Conservation (phyloP, 2,797 vertebrate species). For the Catamblyrhynchus diadema region DNA sequence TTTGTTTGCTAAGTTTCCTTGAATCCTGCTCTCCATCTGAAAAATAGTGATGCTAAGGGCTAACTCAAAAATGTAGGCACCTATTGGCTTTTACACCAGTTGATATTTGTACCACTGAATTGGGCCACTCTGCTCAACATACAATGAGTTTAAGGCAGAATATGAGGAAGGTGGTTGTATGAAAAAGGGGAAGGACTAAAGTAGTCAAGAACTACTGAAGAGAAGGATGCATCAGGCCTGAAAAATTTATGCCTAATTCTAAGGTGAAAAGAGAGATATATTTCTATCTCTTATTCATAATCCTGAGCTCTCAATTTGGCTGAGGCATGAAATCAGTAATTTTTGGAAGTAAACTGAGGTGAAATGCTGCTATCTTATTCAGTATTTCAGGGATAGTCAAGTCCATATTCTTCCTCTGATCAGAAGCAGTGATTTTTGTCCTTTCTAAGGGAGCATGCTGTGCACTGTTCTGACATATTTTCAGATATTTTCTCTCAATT, state of each 20-base stretch:
- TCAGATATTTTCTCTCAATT: background rate
- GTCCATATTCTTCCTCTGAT: background rate
- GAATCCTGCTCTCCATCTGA: background rate
- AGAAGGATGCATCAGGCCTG: background rate
- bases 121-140: background rate
- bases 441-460: background rate
- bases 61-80: background rate
- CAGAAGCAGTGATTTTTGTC: background rate
- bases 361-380: background rate
- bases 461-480: background rate
- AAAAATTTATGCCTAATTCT: constrained; percentile 25
- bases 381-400: background rate
- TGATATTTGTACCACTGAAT: background rate
- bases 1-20: background rate
- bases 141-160: background rate
- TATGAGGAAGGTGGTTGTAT: background rate
- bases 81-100: background rate
- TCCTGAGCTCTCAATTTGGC: background rate
- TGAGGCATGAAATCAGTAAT: background rate
- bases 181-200: background rate
- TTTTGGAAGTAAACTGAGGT: background rate
- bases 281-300: constrained; percentile 26
- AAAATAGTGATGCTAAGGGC: accelerated
- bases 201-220: background rate
- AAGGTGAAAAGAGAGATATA: constrained; percentile 9